Percentiles rank a stretch among this genome's conserved stretches.
Evolutionary conservation across 1,140 invertebrate genomes (phyloP).

Genomic region (Steinernema khuongi): DNA sequence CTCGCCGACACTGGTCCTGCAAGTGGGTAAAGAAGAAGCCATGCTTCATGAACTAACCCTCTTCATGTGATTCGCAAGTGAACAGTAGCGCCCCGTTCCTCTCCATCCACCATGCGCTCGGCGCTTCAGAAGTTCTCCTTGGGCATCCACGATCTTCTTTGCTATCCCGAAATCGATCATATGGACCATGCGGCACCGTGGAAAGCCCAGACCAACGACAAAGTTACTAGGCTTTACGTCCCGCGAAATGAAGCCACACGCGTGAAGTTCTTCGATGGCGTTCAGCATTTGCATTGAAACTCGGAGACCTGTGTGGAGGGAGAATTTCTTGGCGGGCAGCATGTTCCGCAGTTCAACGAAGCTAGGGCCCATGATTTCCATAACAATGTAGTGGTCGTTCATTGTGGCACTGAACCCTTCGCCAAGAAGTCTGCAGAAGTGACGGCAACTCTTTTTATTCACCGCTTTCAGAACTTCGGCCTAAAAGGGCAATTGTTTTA

Average conservation of each 20-base stretch:
- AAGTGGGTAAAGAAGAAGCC: not conserved
- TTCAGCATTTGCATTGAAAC: not conserved
- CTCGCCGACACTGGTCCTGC: not conserved
- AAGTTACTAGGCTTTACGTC: constrained; percentile 5
- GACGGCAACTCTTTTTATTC: not conserved
- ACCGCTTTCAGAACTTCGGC: not conserved
- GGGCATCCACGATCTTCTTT: not conserved
- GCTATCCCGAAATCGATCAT: constrained; percentile 1
- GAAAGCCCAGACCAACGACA: not conserved
- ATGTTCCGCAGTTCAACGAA: not conserved
- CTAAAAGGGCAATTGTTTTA: not conserved
- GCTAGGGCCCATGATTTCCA: not conserved
- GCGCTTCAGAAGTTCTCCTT: not conserved
- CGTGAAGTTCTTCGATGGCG: constrained; percentile 6
- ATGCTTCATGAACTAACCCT: not conserved
- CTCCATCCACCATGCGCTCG: not conserved
- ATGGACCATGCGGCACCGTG: not conserved
- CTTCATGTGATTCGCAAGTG: not conserved
- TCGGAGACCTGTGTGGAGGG: not conserved
- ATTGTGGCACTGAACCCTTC: not conserved
- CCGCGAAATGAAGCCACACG: not conserved
- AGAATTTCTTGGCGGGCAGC: not conserved
- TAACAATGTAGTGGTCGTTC: not conserved
- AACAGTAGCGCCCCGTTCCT: constrained; percentile 1
- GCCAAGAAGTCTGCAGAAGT: not conserved